Conservation (phyloP, 2,113 vertebrate genomes). For the Nannospalax galili region DNA sequence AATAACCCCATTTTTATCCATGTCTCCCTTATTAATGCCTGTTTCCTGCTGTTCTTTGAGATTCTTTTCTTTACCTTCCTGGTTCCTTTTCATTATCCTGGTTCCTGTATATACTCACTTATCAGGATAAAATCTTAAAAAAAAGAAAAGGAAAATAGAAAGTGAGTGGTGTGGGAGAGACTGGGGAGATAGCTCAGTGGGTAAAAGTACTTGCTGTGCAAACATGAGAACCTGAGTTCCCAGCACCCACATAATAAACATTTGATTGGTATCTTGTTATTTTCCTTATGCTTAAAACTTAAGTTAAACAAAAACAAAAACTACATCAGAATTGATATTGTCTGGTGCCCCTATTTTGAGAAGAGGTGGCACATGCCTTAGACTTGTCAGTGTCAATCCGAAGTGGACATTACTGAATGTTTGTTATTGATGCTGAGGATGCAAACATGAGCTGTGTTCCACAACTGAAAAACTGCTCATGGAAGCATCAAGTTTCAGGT, state of each 20-base stretch:
- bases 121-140: no score
- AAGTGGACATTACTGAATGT: neutral
- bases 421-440: neutral
- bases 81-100: no score
- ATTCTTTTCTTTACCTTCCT: no score
- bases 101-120: no score
- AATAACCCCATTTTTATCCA: no score
- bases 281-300: neutral
- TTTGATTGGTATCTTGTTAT: neutral
- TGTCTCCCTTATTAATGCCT: no score
- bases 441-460: neutral
- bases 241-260: neutral
- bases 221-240: neutral
- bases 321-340: neutral
- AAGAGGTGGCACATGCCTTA: neutral
- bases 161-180: no score
- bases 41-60: no score
- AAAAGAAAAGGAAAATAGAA: no score
- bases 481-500: neutral
- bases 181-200: neutral
- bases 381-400: neutral
- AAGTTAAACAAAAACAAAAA: neutral
- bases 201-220: neutral
- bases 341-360: neutral
- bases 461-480: neutral